Evolutionary conservation across 1,140 invertebrate species (phyloP).

Genomic region (Drosophila tsacasi): DNA sequence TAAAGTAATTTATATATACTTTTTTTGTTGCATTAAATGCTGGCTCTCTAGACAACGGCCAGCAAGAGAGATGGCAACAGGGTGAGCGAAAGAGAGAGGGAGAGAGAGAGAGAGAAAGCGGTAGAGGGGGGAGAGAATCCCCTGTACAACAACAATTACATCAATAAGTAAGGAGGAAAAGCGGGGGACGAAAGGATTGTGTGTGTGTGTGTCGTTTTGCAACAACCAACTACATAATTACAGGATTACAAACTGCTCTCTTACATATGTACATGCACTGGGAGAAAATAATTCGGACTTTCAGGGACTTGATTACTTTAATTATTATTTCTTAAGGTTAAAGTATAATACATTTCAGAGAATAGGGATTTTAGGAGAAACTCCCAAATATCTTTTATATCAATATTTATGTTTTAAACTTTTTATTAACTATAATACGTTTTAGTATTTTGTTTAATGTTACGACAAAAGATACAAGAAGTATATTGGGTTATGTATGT

Average conservation of each 20-base stretch:
- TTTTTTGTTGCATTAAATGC: constrained; percentile 72
- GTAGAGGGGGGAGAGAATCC: neutral
- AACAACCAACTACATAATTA: constrained; percentile 76
- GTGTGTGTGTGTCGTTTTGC: constrained; percentile 52
- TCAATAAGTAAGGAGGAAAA: constrained; percentile 65
- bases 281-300: neutral
- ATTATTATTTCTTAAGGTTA: neutral
- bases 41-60: constrained; percentile 57
- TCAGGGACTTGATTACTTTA: neutral
- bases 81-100: constrained; percentile 1
- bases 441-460: no score
- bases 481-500: no score
- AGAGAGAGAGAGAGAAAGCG: no score
- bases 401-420: no score
- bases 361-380: neutral
- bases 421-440: neutral
- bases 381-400: neutral
- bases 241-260: constrained; percentile 79
- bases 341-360: neutral
- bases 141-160: constrained; percentile 72
- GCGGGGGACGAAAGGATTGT: neutral
- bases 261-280: constrained; percentile 30
- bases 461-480: no score
- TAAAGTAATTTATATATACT: constrained; percentile 83
- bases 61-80: constrained; percentile 19